phyloP scores from a whole-genome alignment of 2,797 vertebrate species.

The Simalia tracyae region DNA sequence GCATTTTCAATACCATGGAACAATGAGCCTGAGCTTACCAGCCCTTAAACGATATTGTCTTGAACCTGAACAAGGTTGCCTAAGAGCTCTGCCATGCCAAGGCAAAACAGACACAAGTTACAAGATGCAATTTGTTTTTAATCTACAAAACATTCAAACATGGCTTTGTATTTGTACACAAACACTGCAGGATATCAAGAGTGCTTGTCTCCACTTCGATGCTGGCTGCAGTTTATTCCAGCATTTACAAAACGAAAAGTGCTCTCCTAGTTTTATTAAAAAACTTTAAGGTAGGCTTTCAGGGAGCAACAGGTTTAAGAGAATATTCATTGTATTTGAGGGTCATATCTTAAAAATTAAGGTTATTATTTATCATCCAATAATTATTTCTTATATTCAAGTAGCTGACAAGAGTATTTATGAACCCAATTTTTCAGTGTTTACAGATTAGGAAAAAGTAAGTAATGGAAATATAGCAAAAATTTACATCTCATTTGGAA shows the following conservation, averaged over 20 bases:
- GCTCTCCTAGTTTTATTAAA: background rate
- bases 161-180: background rate
- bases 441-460: too few species aligned
- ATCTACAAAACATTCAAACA: background rate
- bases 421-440: background rate
- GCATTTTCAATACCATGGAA: background rate
- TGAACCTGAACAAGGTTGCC: background rate
- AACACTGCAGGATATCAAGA: background rate
- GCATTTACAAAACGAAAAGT: background rate
- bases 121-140: background rate
- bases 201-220: background rate
- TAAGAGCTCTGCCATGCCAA: background rate
- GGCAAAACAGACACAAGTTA: background rate
- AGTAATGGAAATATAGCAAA: too few species aligned
- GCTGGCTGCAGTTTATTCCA: background rate
- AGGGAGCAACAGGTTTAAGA: background rate
- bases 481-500: background rate
- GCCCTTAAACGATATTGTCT: background rate
- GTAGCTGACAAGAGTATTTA: background rate
- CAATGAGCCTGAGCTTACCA: background rate
- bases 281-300: background rate
- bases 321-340: background rate
- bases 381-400: background rate
- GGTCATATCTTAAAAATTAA: background rate
- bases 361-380: background rate